Conservation (phyloP, 2,888 invertebrate species). For the Habrosyne pyritoides region DNA sequence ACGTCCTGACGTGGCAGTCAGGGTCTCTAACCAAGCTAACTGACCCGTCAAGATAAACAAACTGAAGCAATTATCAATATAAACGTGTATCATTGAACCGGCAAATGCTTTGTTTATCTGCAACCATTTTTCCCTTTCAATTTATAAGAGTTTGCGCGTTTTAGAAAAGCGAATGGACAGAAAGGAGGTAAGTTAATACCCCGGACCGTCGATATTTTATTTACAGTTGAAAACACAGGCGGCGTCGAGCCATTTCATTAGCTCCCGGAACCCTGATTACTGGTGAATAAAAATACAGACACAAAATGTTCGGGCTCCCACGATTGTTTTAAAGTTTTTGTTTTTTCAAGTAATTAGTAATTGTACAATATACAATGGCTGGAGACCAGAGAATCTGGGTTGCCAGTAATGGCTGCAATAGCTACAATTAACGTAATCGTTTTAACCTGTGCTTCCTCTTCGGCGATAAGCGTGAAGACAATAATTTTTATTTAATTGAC, state of each 20-base stretch:
- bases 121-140: not conserved
- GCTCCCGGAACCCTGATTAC: slow-evolving; percentile 10
- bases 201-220: slow-evolving; percentile 30
- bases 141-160: not conserved
- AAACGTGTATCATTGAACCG: not conserved
- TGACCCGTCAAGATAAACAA: slow-evolving; percentile 1
- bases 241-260: slow-evolving; percentile 38
- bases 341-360: too few species aligned
- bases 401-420: too few species aligned
- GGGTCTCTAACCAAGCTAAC: too few species aligned
- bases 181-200: slow-evolving; percentile 20
- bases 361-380: too few species aligned
- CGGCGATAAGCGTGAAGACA: too few species aligned
- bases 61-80: not conserved
- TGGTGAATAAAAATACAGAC: not conserved
- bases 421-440: too few species aligned
- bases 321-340: too few species aligned
- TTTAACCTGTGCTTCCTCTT: too few species aligned
- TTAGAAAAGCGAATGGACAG: slow-evolving; percentile 16
- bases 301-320: not conserved
- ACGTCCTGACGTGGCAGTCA: too few species aligned
- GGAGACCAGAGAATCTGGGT: too few species aligned
- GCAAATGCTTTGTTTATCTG: not conserved
- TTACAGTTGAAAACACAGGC: slow-evolving; percentile 30
- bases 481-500: too few species aligned